Evolutionary conservation across 2,888 invertebrate genomes (phyloP), one percentile per base, ranked within the genome.

Genomic region (Torymus tubicola): DNA sequence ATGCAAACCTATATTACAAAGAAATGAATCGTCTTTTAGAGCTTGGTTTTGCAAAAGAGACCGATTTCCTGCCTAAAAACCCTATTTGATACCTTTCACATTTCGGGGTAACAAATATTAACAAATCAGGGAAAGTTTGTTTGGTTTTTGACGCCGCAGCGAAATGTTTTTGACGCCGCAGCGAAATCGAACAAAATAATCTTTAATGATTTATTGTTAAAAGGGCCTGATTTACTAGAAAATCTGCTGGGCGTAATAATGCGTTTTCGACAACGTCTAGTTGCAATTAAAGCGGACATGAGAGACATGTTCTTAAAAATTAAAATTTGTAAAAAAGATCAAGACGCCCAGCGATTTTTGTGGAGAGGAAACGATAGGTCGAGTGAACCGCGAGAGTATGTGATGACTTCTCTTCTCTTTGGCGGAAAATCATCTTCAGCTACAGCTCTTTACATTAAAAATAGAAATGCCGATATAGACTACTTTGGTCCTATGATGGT

Each of bases 401-500:
- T n/a, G n/a, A n/a, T n/a, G n/a, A n/a, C n/a, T n/a, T n/a, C n/a
- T n/a, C 21, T 63, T 4, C 24, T 63, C 11, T 63, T 63, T 24
- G 61, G 3, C 10, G n/a, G 0, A 21, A 63, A 24, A 12, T 21
- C 31, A 3, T 63, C 61, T 63, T 24, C 0, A 12, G 10, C 24
- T 14, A 63, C 61, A 0, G 61, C 61, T 1, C n/a, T 63, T 3
- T 63, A 24, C 14, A 24, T 63, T 2, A 63, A 63, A 63, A 24
- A 63, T 63, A 31, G 24, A 63, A 63, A 63, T 24, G 61, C 61
- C n/a, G 83, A 82, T 14, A 52, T 83, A 4, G 83, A 84, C 24
- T 71, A 84, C n/a, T 83, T 84, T 60, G 84, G 85, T 2, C 85
- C 82, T 2, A 81, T 83, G 78, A 24, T 57, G 16, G 81, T 85